These are phyloP conservation scores for Pseudoips prasinana DNA, from an alignment of 2,888 invertebrate species.

Conservation along the genomic window DNA sequence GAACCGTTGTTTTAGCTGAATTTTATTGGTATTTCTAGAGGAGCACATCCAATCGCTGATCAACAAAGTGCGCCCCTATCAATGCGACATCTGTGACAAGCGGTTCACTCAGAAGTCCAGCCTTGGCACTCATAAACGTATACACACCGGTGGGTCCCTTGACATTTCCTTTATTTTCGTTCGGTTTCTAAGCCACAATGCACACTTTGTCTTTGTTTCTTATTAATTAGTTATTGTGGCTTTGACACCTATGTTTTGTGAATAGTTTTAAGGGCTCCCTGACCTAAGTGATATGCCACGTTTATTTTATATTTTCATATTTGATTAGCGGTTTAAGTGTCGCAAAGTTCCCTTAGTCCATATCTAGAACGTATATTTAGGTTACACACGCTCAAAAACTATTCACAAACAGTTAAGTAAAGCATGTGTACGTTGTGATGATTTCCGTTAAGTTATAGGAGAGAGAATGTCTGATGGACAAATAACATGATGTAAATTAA, in stretches of 20 bases:
- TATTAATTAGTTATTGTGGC: slow-evolving; percentile 50
- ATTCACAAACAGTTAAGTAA: slow-evolving; percentile 79
- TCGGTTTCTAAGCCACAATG: slow-evolving; percentile 76
- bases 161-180: slow-evolving; percentile 69
- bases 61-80: slow-evolving; percentile 83
- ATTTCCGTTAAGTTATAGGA: slow-evolving; percentile 68
- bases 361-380: slow-evolving; percentile 37
- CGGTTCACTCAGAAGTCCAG: slow-evolving; percentile 92
- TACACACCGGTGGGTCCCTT: slow-evolving; percentile 86
- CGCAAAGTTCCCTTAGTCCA: background rate
- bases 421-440: slow-evolving; percentile 81
- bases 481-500: slow-evolving; percentile 56
- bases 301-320: slow-evolving; percentile 22
- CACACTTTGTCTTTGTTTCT: slow-evolving; percentile 40
- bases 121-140: slow-evolving; percentile 90
- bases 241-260: slow-evolving; percentile 77
- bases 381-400: slow-evolving; percentile 80
- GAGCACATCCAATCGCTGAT: slow-evolving; percentile 83
- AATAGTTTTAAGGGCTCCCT: slow-evolving; percentile 81
- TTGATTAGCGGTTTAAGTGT: slow-evolving; percentile 49
- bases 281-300: slow-evolving; percentile 31
- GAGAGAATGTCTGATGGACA: slow-evolving; percentile 78
- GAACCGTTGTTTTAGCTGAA: slow-evolving; percentile 74
- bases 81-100: slow-evolving; percentile 90
- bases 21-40: slow-evolving; percentile 82